These are phyloP conservation scores for Platerodrilus igneus DNA, from an alignment of 2,888 invertebrate species.

Conservation along the genomic window DNA sequence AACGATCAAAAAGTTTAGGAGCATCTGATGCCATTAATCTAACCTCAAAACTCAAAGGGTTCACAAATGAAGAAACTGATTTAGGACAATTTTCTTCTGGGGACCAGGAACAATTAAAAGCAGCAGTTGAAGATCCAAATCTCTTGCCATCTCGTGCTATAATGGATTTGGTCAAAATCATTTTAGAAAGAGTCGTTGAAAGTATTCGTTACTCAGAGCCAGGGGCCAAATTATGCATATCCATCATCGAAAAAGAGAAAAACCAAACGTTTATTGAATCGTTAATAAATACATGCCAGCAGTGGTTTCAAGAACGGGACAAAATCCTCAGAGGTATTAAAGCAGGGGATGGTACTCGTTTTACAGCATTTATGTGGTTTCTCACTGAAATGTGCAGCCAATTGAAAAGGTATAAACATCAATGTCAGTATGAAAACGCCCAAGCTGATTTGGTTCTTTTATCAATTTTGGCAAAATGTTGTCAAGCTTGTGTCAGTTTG, in stretches of 20 bases:
- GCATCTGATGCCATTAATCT: slow-evolving; percentile 68
- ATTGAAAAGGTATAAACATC: slow-evolving; percentile 63
- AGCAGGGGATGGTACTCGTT: slow-evolving; percentile 62
- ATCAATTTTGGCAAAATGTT: slow-evolving; percentile 82
- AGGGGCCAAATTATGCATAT: slow-evolving; percentile 79
- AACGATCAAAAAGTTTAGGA: slow-evolving; percentile 78
- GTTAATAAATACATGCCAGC: slow-evolving; percentile 82
- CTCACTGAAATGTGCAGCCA: slow-evolving; percentile 88
- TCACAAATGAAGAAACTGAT: slow-evolving; percentile 66
- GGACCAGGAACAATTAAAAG: slow-evolving; percentile 68
- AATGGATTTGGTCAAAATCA: slow-evolving; percentile 80
- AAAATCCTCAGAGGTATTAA: slow-evolving; percentile 55
- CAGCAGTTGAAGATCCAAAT: slow-evolving; percentile 79
- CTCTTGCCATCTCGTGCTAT: slow-evolving; percentile 66
- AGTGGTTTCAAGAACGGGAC: slow-evolving; percentile 76
- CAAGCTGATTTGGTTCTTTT: slow-evolving; percentile 72
- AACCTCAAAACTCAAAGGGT: slow-evolving; percentile 61
- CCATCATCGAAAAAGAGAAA: slow-evolving; percentile 81
- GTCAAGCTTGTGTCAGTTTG: slow-evolving; percentile 80
- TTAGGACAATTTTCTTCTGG: slow-evolving; percentile 70
- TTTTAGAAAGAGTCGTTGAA: slow-evolving; percentile 77
- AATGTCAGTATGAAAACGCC: slow-evolving; percentile 54
- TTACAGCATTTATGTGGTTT: slow-evolving; percentile 84
- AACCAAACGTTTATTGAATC: slow-evolving; percentile 87
- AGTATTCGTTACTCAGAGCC: slow-evolving; percentile 73